Base-by-base conservation (phyloP, 2,888 invertebrate species). In the Amphipyra berbera region DNA sequence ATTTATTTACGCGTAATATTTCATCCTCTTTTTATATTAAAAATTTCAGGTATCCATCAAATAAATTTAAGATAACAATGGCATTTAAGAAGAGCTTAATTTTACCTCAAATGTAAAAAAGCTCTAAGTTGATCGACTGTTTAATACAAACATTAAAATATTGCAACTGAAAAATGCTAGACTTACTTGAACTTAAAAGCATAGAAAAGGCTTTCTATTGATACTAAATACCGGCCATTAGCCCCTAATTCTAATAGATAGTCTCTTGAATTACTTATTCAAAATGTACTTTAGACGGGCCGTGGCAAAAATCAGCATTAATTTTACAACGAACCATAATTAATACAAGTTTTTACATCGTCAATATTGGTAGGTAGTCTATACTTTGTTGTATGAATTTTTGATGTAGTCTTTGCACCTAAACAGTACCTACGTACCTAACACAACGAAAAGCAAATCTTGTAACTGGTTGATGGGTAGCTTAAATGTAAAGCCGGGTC, bases 201-300 rank as follows among this genome's bases (percentile, higher is more conserved):
- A 9, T 33, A 56, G n/a, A 63, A 52, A 21, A 30, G 41, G 45
- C 35, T 4, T 57, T 52, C 30, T 15, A 44, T 65, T 65, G 40
- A 65, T 72, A 42, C 56, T 65, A 55, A 64, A 55, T 47, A 47
- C 46, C n/a, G 52, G 40, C 9, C 47, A 64, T 52, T 41, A 40
- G 30, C 35, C 10, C 46, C 21, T 47, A 33, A 52, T 64, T 64
- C 14, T 41, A 37, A 42, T 37, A 56, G 41, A 65, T 49, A 41
- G 41, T 9, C 41, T 35, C 27, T 45, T 15, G 42, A 49, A 46
- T 27, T 49, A 37, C 50, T 54, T 47, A 40, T 66, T 50, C 15
- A 35, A 41, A 48, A 55, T 14, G 5, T n/a, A 38, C 49, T 49
- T 37, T n/a, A 7, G 10, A 14, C 10, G 35, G 15, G 37, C 15